phyloP scores from a whole-genome alignment of 1,140 invertebrate species.

The Papilio helenus region DNA sequence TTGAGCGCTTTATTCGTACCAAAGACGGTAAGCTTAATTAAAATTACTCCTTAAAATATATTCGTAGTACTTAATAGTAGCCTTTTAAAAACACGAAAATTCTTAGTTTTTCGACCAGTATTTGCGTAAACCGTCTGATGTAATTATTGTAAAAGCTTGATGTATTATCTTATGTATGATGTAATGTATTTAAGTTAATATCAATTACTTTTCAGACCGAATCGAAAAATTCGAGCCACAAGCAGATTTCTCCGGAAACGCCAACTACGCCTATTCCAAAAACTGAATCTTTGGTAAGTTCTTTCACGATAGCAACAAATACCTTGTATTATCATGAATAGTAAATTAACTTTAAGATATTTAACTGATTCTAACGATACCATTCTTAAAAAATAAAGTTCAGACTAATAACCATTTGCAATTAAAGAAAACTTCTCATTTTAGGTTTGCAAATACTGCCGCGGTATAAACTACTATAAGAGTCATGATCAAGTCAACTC shows the following conservation, averaged over 20 bases:
- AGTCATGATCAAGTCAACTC: background rate
- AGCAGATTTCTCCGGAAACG: background rate
- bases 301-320: background rate
- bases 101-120: background rate
- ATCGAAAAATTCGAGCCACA: background rate
- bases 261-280: background rate
- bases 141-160: background rate
- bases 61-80: background rate
- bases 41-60: background rate
- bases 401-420: background rate
- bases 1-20: conserved; percentile 1
- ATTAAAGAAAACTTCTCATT: background rate
- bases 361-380: background rate
- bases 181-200: background rate
- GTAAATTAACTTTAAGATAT: background rate
- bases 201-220: background rate
- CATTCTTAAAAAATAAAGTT: background rate
- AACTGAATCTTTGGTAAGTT: conserved; percentile 1
- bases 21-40: conserved; percentile 2
- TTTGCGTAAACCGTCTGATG: background rate
- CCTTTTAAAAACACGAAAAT: background rate
- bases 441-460: conserved; percentile 15
- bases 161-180: background rate
- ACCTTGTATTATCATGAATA: background rate
- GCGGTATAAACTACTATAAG: conserved; percentile 15